Evolutionary conservation across 2,113 vertebrate species (phyloP).

Genomic region (zebrafish (Danio rerio)): DNA sequence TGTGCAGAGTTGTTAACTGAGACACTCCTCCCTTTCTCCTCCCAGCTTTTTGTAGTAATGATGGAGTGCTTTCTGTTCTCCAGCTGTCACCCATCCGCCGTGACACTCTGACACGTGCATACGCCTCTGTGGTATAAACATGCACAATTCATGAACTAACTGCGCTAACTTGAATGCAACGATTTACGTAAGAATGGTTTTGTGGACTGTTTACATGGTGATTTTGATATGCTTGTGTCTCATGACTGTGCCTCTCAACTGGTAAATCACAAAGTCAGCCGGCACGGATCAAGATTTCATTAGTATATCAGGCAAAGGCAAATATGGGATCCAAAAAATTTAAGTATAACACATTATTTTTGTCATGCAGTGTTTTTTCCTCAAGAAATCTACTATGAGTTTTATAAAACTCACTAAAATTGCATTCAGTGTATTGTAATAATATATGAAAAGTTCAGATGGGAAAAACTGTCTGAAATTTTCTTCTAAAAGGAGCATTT

Average conservation of each 20-base stretch:
- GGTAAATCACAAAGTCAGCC: neutral
- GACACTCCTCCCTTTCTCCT: constrained; percentile 38
- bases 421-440: no score
- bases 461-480: no score
- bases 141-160: neutral
- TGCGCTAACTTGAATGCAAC: neutral
- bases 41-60: constrained; percentile 42
- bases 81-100: constrained; percentile 24
- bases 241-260: neutral
- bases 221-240: neutral
- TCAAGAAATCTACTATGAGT: no score
- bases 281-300: neutral
- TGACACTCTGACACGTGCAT: constrained; percentile 15
- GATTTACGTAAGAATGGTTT: constrained; percentile 1
- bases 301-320: no score
- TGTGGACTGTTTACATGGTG: neutral
- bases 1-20: constrained; percentile 19
- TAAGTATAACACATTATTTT: no score
- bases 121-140: neutral
- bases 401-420: no score
- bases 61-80: constrained; percentile 40
- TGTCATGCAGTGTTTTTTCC: no score
- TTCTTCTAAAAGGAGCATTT: neutral
- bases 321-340: no score
- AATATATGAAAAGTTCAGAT: no score